Conservation (phyloP, 92 coral and sea anemone species). For the Parazoanthus swiftii region DNA sequence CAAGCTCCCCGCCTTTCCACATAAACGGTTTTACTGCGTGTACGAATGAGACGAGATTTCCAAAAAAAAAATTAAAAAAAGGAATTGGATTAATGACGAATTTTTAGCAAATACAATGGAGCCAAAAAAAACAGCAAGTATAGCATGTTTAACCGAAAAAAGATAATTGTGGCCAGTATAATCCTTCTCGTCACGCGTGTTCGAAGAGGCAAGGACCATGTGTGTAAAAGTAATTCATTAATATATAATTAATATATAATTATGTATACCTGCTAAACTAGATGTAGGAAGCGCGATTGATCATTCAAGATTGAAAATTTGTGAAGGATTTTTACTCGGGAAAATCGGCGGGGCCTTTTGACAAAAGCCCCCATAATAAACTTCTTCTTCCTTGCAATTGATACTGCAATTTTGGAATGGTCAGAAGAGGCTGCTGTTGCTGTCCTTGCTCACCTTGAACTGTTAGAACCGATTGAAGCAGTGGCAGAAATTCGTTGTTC, state of each 20-base stretch:
- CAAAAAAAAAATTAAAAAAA: neutral
- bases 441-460: neutral
- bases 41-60: neutral
- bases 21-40: neutral
- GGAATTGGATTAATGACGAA: neutral
- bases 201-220: neutral
- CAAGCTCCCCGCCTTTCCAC: constrained; percentile 3
- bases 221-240: neutral
- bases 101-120: neutral
- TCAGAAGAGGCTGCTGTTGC: neutral
- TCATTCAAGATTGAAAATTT: constrained; percentile 30
- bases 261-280: constrained; percentile 36
- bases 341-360: neutral
- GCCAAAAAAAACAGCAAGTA: neutral
- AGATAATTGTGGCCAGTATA: neutral
- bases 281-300: constrained; percentile 28
- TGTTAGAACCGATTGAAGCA: neutral
- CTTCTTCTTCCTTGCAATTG: neutral
- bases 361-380: neutral
- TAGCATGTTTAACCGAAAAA: neutral
- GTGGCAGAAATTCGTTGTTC: neutral
- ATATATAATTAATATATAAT: neutral
- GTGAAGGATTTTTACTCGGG: constrained; percentile 24
- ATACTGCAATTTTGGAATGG: no score
- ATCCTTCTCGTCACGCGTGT: neutral